A percentile compares a stretch with the other conserved stretches of the same genome.
These are phyloP conservation scores for Microchirus variegatus DNA, from an alignment of 2,797 vertebrate species.

Conservation along the genomic window DNA sequence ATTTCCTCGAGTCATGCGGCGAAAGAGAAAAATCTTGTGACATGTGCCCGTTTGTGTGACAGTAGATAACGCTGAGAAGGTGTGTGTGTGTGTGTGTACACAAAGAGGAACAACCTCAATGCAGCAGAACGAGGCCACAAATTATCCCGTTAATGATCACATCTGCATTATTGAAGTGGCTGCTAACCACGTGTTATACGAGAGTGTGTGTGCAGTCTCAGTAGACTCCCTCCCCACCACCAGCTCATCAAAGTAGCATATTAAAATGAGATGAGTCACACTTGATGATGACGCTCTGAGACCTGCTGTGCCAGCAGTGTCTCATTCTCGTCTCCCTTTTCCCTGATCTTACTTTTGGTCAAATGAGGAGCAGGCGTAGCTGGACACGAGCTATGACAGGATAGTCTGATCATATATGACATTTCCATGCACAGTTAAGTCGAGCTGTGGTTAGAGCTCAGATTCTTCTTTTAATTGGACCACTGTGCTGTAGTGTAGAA, in stretches of 20 bases:
- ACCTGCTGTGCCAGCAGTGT: constrained; percentile 58
- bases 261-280: constrained; percentile 75
- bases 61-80: background rate
- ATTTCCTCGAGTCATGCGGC: constrained; percentile 29
- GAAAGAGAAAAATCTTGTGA: constrained; percentile 1
- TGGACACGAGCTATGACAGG: background rate
- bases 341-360: constrained; percentile 17
- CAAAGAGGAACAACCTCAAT: constrained; percentile 1
- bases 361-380: constrained; percentile 11
- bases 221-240: constrained; percentile 35
- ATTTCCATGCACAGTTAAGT: background rate
- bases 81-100: background rate
- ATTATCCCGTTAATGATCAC: constrained; percentile 28
- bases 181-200: constrained; percentile 32
- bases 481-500: too few relatives aligned
- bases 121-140: constrained; percentile 3
- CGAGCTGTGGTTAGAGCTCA: too few relatives aligned
- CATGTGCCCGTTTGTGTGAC: constrained; percentile 12
- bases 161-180: constrained; percentile 25
- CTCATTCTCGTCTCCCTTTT: constrained; percentile 28
- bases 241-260: constrained; percentile 72
- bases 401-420: too few relatives aligned
- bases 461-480: too few relatives aligned
- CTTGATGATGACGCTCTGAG: constrained; percentile 65
- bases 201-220: constrained; percentile 26